These are phyloP conservation scores for Diadumene lineata DNA, from an alignment of 92 coral and sea anemone species.

Conservation along the genomic window DNA sequence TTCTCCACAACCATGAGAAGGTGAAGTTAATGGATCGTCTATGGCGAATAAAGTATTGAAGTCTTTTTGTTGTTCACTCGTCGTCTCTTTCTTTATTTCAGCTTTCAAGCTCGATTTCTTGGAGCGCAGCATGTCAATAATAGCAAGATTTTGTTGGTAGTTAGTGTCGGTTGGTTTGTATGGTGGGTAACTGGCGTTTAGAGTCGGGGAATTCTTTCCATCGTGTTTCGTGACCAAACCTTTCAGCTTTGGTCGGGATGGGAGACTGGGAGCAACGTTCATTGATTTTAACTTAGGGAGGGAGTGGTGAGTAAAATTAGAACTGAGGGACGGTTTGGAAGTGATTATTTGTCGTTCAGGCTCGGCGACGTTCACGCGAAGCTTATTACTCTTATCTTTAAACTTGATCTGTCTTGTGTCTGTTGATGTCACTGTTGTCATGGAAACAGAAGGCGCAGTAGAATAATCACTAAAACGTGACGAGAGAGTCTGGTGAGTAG, in stretches of 20 bases:
- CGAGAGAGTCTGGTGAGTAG: background rate
- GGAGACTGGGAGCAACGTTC: background rate
- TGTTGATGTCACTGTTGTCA: background rate
- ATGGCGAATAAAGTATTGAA: too few species aligned
- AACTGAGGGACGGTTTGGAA: background rate
- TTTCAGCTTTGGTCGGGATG: conserved; percentile 18
- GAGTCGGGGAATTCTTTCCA: background rate
- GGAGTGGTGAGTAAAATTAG: background rate
- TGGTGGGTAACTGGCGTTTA: conserved; percentile 1
- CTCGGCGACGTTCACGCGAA: background rate
- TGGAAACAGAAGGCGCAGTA: background rate
- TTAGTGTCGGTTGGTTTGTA: background rate
- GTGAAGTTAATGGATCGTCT: too few species aligned
- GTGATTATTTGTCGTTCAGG: background rate
- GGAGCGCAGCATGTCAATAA: conserved; percentile 53
- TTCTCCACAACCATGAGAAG: too few species aligned
- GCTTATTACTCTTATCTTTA: background rate
- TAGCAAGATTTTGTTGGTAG: conserved; percentile 55
- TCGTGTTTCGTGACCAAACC: background rate
- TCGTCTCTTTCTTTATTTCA: conserved; percentile 35
- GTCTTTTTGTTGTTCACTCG: too few species aligned
- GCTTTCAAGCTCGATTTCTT: conserved; percentile 58
- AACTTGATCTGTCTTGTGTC: background rate
- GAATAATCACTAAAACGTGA: conserved; percentile 9
- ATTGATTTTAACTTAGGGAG: conserved; percentile 10